A percentile compares a stretch with the other conserved stretches of the same genome.
These are phyloP conservation scores for Actinopyga echinites DNA, from an alignment of 53 echinoderm and acorn worm species.

Conservation along the genomic window DNA sequence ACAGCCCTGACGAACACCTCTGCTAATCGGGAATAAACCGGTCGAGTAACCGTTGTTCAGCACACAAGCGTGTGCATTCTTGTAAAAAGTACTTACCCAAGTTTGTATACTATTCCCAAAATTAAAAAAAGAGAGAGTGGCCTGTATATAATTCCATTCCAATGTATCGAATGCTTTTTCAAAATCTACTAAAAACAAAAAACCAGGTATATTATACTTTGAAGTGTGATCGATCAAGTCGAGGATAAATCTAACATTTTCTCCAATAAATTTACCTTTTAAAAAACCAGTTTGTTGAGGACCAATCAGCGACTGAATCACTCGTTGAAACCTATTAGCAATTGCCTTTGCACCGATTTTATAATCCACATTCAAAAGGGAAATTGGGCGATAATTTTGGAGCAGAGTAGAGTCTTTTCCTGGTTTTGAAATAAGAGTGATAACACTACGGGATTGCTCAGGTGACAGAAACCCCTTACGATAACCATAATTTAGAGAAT, in stretches of 20 bases:
- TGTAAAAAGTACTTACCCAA: neutral
- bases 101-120: neutral
- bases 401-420: neutral
- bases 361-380: constrained; percentile 2
- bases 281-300: no score
- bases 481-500: no score
- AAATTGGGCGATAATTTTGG: no score
- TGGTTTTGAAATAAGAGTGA: no score
- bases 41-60: neutral
- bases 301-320: no score
- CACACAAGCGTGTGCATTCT: neutral
- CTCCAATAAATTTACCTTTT: no score
- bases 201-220: neutral
- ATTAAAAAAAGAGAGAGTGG: neutral
- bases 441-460: neutral
- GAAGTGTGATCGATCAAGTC: neutral
- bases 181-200: neutral
- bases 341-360: no score
- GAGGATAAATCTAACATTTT: no score
- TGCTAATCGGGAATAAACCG: neutral
- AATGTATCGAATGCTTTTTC: neutral
- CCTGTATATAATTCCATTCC: neutral
- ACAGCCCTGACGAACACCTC: constrained; percentile 14
- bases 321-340: neutral
- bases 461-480: neutral